Conservation (phyloP, 2,797 vertebrate genomes). For the Coluber constrictor region DNA sequence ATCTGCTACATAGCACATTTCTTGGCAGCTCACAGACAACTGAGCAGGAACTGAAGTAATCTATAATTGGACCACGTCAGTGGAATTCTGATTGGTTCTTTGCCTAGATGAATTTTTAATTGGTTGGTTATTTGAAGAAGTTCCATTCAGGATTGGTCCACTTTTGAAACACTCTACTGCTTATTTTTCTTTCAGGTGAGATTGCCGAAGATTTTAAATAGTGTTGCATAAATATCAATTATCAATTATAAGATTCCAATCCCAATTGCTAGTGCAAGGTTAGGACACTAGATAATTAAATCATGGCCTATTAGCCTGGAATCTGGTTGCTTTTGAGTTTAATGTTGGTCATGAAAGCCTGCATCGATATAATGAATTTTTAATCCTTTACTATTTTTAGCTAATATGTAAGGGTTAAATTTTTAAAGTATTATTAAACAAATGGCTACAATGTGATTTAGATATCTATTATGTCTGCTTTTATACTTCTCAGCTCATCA, state of each 20-base stretch:
- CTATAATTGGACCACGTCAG: background rate
- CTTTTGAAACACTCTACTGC: background rate
- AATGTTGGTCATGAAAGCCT: background rate
- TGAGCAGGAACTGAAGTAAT: background rate
- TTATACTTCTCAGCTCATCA: background rate
- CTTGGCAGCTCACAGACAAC: background rate
- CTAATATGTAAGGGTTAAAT: background rate
- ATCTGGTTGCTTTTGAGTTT: background rate
- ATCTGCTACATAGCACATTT: background rate
- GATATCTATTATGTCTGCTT: background rate
- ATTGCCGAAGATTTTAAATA: background rate
- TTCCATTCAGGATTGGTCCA: background rate
- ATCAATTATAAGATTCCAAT: background rate
- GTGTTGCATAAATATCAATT: background rate
- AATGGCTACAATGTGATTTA: background rate
- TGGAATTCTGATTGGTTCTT: background rate
- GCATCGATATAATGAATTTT: background rate
- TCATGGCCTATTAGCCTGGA: background rate
- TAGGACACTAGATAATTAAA: background rate
- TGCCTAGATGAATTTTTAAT: background rate
- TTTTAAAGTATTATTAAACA: background rate
- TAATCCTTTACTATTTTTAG: background rate
- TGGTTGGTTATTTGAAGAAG: background rate
- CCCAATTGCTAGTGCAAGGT: background rate
- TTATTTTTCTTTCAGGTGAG: background rate